Evolutionary conservation across 2,888 invertebrate species (phyloP).

Genomic region (Pyrocoelia pectoralis): DNA sequence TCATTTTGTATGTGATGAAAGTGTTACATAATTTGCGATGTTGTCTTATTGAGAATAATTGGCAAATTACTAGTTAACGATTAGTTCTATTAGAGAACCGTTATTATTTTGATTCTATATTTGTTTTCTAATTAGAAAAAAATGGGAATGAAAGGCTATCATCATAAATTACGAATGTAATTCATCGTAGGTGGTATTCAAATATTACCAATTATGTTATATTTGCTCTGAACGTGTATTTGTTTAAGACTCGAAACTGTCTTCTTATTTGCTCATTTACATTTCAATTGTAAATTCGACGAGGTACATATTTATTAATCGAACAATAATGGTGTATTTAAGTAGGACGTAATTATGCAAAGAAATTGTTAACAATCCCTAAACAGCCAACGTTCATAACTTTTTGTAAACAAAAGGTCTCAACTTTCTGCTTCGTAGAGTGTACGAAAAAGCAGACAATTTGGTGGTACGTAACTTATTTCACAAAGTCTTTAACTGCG

Average conservation of each 20-base stretch:
- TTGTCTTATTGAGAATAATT: constrained; percentile 9
- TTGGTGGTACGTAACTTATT: too few relatives aligned
- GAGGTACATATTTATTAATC: neutral
- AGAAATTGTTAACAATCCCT: too few relatives aligned
- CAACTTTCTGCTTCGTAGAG: too few relatives aligned
- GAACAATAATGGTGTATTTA: neutral
- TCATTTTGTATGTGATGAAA: constrained; percentile 1
- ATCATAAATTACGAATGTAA: neutral
- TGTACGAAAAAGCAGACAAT: too few relatives aligned
- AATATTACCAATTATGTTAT: constrained; percentile 4
- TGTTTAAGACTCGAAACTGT: constrained; percentile 1
- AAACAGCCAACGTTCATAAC: too few relatives aligned
- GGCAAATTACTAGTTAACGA: constrained; percentile 5
- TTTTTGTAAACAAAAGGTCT: too few relatives aligned
- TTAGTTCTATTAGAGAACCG: constrained; percentile 1
- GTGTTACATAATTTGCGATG: constrained; percentile 5
- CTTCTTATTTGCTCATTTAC: neutral
- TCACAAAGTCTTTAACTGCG: too few relatives aligned
- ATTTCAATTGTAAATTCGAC: neutral
- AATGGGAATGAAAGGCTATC: constrained; percentile 1
- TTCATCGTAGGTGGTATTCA: neutral
- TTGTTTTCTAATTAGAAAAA: constrained; percentile 5
- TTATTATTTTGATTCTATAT: constrained; percentile 4
- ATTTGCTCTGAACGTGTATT: neutral
- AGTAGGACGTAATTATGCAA: too few relatives aligned